phyloP scores from a whole-genome alignment of 2,797 vertebrate genomes.

The Periparus ater region DNA sequence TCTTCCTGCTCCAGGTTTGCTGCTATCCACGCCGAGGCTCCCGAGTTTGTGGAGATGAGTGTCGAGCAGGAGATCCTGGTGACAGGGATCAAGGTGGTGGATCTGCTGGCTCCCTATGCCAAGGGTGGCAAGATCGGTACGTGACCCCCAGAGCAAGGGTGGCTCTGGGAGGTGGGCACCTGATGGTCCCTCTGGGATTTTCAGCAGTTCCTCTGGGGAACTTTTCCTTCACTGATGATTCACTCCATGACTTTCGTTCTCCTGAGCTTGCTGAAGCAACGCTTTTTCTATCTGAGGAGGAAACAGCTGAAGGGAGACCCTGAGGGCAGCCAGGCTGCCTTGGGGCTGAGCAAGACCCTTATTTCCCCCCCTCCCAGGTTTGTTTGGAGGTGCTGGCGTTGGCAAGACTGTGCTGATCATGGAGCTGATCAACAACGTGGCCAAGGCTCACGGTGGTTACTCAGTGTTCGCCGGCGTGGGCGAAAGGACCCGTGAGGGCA shows the following conservation, averaged over 20 bases:
- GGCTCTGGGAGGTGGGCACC: not conserved
- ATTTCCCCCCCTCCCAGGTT: constrained; percentile 72
- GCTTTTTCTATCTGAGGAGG: constrained; percentile 84
- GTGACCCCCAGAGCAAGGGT: not conserved
- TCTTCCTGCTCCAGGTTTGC: constrained; percentile 78
- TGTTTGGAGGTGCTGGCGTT: constrained; percentile 95
- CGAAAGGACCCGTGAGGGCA: constrained; percentile 95
- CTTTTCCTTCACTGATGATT: constrained; percentile 72
- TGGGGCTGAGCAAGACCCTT: rapidly evolving
- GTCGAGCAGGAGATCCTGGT: constrained; percentile 98
- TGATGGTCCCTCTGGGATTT: too few species aligned
- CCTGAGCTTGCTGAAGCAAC: constrained; percentile 89
- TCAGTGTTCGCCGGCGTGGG: constrained; percentile 96
- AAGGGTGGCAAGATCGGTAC: constrained; percentile 97
- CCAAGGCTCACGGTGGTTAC: constrained; percentile 97
- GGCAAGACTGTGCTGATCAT: constrained; percentile 98
- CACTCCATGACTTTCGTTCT: constrained; percentile 85
- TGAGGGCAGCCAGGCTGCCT: rapidly evolving
- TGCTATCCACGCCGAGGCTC: constrained; percentile 95
- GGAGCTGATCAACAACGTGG: constrained; percentile 99
- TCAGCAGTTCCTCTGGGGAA: too few species aligned
- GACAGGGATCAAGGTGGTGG: constrained; percentile 97
- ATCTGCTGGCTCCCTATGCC: constrained; percentile 94
- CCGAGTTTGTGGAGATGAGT: constrained; percentile 97
- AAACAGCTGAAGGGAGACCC: not conserved